Percentiles rank a stretch among this genome's conserved stretches.
These are phyloP conservation scores for Potamarius usumacintae DNA, from an alignment of 2,113 vertebrate genomes.

Conservation along the genomic window DNA sequence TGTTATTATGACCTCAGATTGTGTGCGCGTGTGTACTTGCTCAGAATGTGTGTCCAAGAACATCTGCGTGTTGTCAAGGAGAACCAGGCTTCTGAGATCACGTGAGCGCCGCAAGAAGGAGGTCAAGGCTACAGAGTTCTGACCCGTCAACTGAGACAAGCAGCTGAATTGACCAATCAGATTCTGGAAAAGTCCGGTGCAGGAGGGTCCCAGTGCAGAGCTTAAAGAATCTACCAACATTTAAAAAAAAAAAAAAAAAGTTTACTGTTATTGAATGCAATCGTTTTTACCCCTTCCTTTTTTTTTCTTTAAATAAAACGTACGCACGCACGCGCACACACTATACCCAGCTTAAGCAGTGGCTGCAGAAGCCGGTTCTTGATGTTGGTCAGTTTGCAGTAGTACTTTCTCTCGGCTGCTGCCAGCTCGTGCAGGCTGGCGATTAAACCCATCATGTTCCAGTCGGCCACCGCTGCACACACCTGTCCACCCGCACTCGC, in stretches of 20 bases:
- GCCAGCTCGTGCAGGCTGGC: slow-evolving; percentile 92
- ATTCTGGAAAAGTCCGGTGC: slow-evolving; percentile 81
- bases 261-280: neutral
- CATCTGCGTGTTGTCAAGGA: slow-evolving; percentile 84
- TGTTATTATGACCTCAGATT: neutral
- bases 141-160: slow-evolving; percentile 90
- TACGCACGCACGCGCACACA: slow-evolving; percentile 6
- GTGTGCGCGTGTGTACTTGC: slow-evolving; percentile 71
- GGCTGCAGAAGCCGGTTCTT: slow-evolving; percentile 88
- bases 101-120: slow-evolving; percentile 80
- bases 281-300: neutral
- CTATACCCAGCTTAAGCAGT: slow-evolving; percentile 87
- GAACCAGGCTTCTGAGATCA: slow-evolving; percentile 81
- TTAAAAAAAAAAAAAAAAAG: neutral
- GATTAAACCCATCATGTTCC: slow-evolving; percentile 90
- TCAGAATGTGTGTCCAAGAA: slow-evolving; percentile 89
- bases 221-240: slow-evolving; percentile 82
- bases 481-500: slow-evolving; percentile 82
- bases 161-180: slow-evolving; percentile 83
- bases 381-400: slow-evolving; percentile 83
- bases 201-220: slow-evolving; percentile 64
- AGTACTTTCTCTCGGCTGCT: slow-evolving; percentile 87
- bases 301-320: neutral
- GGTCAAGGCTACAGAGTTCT: slow-evolving; percentile 86
- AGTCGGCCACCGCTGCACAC: slow-evolving; percentile 83